These are phyloP conservation scores for Keiferia lycopersicella DNA, from an alignment of 2,888 invertebrate genomes.

Conservation along the genomic window DNA sequence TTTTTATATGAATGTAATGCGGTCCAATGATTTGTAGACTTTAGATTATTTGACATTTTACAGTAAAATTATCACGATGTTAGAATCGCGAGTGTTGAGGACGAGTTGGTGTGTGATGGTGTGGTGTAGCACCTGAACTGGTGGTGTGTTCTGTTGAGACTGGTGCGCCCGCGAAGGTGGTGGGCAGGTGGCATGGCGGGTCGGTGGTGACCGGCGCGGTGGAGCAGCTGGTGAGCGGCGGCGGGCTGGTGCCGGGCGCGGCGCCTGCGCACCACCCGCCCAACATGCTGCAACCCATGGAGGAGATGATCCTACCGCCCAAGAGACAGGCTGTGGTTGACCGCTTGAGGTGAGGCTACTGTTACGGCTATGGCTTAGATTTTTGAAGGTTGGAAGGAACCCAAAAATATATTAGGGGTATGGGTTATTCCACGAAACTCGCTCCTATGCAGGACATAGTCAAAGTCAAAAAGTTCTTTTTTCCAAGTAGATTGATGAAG, in stretches of 20 bases:
- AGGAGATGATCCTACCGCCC: conserved; percentile 88
- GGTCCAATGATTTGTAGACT: conserved; percentile 7
- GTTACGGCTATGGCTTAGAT: too few species aligned
- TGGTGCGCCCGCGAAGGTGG: conserved; percentile 26
- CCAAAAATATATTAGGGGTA: too few species aligned
- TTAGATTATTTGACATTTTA: neutral
- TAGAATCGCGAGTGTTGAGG: conserved; percentile 60
- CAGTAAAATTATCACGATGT: conserved; percentile 55
- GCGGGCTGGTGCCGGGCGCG: conserved; percentile 84
- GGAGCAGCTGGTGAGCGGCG: conserved; percentile 90
- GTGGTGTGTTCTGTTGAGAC: neutral
- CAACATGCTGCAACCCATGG: conserved; percentile 83
- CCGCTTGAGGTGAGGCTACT: conserved; percentile 82
- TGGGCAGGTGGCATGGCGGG: conserved; percentile 53
- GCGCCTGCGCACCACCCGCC: conserved; percentile 83
- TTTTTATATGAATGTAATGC: conserved; percentile 26
- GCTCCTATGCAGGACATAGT: too few species aligned
- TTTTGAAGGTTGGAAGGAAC: too few species aligned
- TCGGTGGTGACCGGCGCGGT: conserved; percentile 78
- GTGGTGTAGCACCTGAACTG: conserved; percentile 68
- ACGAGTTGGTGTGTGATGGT: conserved; percentile 60
- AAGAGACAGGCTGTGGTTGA: conserved; percentile 94
- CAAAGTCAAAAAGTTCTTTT: too few species aligned
- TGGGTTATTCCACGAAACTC: too few species aligned
- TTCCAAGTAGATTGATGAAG: too few species aligned